A percentile compares a stretch with the other conserved stretches of the same genome.
Evolutionary conservation across 2,888 invertebrate genomes (phyloP).

Genomic region (Papilio elwesi): DNA sequence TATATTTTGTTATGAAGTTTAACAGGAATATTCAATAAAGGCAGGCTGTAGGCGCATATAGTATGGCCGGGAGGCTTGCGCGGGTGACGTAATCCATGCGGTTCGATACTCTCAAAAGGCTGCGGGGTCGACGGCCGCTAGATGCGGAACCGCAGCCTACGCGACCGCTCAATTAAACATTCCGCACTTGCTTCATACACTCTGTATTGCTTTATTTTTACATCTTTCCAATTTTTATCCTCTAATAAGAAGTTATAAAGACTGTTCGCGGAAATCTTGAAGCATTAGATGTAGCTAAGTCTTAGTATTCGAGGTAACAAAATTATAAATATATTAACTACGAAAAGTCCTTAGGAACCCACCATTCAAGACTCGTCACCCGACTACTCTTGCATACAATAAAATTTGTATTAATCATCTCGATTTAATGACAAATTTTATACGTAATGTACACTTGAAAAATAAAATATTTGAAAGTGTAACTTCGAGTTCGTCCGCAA

Average conservation of each 20-base stretch:
- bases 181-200: slow-evolving; percentile 65
- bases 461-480: slow-evolving; percentile 22
- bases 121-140: slow-evolving; percentile 78
- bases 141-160: slow-evolving; percentile 80
- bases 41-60: slow-evolving; percentile 41
- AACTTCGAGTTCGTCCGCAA: slow-evolving; percentile 28
- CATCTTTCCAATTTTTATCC: slow-evolving; percentile 11
- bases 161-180: slow-evolving; percentile 78
- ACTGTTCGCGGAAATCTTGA: not conserved
- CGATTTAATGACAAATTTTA: no score
- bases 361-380: no score
- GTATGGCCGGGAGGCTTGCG: slow-evolving; percentile 59
- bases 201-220: slow-evolving; percentile 36
- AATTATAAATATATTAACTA: no score
- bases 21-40: slow-evolving; percentile 58
- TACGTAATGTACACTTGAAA: not conserved
- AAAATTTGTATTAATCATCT: no score
- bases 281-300: no score
- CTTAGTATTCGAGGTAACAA: no score
- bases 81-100: slow-evolving; percentile 75
- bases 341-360: no score
- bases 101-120: slow-evolving; percentile 73
- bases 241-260: not conserved
- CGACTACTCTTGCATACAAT: no score
- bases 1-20: slow-evolving; percentile 51